Evolutionary conservation across 2,113 vertebrate genomes (phyloP).

Genomic region (Hypomesus transpacificus): DNA sequence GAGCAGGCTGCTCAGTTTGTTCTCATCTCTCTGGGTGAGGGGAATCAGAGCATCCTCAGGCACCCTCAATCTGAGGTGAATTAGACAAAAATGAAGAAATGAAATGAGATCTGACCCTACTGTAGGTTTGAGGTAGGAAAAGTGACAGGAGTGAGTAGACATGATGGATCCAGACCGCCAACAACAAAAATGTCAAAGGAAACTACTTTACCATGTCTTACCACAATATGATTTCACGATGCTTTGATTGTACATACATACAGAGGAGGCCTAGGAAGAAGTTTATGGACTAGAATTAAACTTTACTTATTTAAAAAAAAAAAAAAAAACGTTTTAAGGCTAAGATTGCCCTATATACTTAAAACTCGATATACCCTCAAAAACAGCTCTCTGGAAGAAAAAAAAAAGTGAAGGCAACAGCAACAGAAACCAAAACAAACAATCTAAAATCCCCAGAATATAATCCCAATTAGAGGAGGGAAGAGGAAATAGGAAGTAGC

Average conservation of each 20-base stretch:
- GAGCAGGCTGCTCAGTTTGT: conserved; percentile 82
- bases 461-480: conserved; percentile 65
- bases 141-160: not conserved
- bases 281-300: conserved; percentile 46
- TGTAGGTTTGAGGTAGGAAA: no score
- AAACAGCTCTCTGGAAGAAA: conserved; percentile 30
- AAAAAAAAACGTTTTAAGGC: conserved; percentile 35
- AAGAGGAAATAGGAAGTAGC: conserved; percentile 62
- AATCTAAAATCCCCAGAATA: conserved; percentile 63
- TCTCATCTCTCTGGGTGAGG: conserved; percentile 80
- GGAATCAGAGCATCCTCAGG: conserved; percentile 78
- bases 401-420: conserved; percentile 53
- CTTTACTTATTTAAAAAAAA: conserved; percentile 31
- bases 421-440: conserved; percentile 71
- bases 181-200: no score
- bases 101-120: not conserved
- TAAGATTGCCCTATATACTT: conserved; percentile 60
- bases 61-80: conserved; percentile 76
- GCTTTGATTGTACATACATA: conserved; percentile 28
- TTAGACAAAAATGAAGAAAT: not conserved
- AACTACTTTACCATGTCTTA: no score
- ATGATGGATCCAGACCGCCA: not conserved
- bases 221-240: not conserved
- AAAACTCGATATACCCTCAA: conserved; percentile 52
- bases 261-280: conserved; percentile 22